Percentiles rank a stretch among this genome's conserved stretches.
phyloP scores from a whole-genome alignment of 2,113 vertebrate species.

The Baryphthengus martii region DNA sequence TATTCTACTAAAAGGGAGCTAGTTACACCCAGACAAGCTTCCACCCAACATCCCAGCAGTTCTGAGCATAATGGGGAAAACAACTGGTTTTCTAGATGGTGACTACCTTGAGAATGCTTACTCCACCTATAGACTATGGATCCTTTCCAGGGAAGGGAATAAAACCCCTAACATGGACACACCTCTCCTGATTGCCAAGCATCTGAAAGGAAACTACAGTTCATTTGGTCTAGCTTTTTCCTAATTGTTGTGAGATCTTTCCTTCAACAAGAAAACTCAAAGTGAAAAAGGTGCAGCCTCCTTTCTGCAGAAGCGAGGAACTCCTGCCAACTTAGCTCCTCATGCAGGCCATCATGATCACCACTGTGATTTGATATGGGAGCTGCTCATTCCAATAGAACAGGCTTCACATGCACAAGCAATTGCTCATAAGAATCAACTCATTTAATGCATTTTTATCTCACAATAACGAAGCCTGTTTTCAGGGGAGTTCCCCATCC shows the following conservation, averaged over 20 bases:
- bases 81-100: background rate
- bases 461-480: background rate
- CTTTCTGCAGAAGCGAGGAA: background rate
- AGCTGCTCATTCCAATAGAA: background rate
- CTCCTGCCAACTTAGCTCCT: background rate
- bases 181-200: background rate
- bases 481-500: background rate
- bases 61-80: background rate
- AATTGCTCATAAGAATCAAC: background rate
- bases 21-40: background rate
- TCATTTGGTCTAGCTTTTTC: background rate
- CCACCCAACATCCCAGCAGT: background rate
- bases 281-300: background rate
- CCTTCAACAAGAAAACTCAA: background rate
- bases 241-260: background rate
- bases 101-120: background rate
- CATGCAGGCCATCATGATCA: background rate
- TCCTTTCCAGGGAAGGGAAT: background rate
- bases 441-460: background rate
- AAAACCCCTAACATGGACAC: accelerated
- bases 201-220: background rate
- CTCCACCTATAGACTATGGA: background rate
- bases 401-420: background rate
- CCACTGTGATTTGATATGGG: background rate
- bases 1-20: background rate